Conservation (phyloP, 2,113 vertebrate genomes). For the Podocnemis expansa region DNA sequence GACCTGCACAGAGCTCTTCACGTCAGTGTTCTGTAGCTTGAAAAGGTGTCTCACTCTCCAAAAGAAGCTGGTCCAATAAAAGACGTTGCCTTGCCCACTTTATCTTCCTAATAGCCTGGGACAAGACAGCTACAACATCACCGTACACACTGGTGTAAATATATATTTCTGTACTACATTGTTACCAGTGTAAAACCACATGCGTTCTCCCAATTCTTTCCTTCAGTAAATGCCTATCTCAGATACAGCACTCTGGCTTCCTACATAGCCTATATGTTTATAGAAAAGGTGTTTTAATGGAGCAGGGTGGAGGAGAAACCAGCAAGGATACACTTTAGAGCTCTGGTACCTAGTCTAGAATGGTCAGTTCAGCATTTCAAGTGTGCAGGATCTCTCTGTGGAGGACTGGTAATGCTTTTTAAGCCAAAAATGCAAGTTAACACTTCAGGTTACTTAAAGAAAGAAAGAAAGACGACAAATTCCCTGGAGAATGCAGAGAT, state of each 20-base stretch:
- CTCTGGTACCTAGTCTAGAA: neutral
- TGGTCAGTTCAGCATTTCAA: neutral
- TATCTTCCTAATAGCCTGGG: neutral
- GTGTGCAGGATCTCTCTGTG: neutral
- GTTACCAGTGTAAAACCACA: neutral
- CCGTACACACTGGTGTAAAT: neutral
- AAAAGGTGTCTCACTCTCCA: neutral
- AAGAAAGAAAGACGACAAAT: neutral
- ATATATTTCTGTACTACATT: neutral
- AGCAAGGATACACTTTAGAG: constrained; percentile 4
- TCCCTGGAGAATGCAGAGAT: neutral
- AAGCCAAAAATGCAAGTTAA: neutral
- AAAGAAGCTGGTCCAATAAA: neutral
- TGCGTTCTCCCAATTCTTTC: neutral
- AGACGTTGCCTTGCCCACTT: neutral
- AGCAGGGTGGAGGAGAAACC: neutral
- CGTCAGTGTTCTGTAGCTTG: neutral
- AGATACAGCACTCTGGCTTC: neutral
- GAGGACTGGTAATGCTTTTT: neutral
- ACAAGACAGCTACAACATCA: neutral
- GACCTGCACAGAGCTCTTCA: neutral
- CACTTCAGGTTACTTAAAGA: neutral
- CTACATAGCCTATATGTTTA: neutral
- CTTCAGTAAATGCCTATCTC: neutral
- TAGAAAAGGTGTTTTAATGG: neutral